A percentile compares a stretch with the other conserved stretches of the same genome.
Conservation (phyloP, 2,113 vertebrate species). For the Piaya cayana region DNA sequence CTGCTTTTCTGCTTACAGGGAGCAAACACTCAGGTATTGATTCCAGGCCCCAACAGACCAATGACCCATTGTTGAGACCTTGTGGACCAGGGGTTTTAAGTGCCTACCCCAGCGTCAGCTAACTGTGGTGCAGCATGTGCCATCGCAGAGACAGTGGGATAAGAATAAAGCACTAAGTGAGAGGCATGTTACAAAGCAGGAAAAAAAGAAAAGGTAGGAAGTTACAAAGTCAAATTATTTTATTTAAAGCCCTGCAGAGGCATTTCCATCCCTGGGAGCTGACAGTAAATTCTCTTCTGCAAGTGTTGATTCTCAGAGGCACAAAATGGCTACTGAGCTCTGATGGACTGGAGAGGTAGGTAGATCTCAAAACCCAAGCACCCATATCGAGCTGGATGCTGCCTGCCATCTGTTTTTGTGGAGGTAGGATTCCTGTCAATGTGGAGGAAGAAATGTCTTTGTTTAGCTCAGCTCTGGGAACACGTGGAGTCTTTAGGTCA, state of each 20-base stretch:
- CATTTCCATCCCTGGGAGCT: neutral
- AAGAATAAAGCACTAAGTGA: neutral
- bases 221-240: neutral
- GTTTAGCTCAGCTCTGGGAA: neutral
- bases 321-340: neutral
- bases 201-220: neutral
- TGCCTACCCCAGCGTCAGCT: neutral
- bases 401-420: neutral
- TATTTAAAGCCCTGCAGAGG: slow-evolving; percentile 25
- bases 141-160: accelerated
- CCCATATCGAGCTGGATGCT: neutral
- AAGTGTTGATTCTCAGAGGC: neutral
- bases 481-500: accelerated
- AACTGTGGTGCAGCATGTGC: neutral
- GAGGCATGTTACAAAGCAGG: neutral
- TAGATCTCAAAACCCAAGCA: neutral
- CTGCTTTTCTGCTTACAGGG: neutral
- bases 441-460: neutral
- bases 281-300: neutral
- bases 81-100: neutral
- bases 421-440: neutral
- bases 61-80: neutral
- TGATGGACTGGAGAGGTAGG: neutral
- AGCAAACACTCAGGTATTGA: neutral
- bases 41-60: neutral